These are phyloP conservation scores for Scylla paramamosain DNA, from an alignment of 1,140 invertebrate species.

Conservation along the genomic window DNA sequence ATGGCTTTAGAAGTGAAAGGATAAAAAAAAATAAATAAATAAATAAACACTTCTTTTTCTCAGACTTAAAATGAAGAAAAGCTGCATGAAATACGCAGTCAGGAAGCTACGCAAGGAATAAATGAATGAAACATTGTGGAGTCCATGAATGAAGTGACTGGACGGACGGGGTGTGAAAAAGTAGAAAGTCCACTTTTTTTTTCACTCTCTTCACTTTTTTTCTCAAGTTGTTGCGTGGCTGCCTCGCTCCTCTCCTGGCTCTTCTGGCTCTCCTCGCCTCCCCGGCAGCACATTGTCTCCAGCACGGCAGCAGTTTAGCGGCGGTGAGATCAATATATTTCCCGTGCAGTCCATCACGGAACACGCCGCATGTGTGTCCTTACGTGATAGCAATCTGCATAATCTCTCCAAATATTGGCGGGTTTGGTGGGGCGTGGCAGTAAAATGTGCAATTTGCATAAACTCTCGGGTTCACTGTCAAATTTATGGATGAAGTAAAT, in stretches of 20 bases:
- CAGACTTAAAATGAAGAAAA: not conserved
- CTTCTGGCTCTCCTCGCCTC: too few relatives aligned
- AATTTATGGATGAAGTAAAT: conserved; percentile 59
- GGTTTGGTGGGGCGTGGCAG: conserved; percentile 36
- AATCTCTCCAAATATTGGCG: conserved; percentile 39
- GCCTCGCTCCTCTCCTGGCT: too few relatives aligned
- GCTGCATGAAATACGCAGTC: too few relatives aligned
- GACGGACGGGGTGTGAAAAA: too few relatives aligned
- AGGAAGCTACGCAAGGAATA: too few relatives aligned
- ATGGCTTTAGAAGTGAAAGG: too few relatives aligned
- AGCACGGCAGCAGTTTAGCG: not conserved
- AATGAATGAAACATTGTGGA: too few relatives aligned
- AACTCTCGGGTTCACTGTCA: not conserved
- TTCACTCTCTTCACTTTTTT: too few relatives aligned
- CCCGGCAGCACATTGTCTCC: not conserved
- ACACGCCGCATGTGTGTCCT: conserved; percentile 31
- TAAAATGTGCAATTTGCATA: conserved; percentile 47
- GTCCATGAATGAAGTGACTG: too few relatives aligned
- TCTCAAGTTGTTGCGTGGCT: too few relatives aligned
- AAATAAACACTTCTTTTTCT: not conserved
- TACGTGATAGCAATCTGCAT: not conserved
- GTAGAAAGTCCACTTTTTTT: too few relatives aligned
- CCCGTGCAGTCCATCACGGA: not conserved
- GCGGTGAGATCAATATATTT: conserved; percentile 8
- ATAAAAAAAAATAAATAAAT: not conserved